phyloP scores from a whole-genome alignment of 1,140 invertebrate genomes.

The Pectinophora gossypiella region DNA sequence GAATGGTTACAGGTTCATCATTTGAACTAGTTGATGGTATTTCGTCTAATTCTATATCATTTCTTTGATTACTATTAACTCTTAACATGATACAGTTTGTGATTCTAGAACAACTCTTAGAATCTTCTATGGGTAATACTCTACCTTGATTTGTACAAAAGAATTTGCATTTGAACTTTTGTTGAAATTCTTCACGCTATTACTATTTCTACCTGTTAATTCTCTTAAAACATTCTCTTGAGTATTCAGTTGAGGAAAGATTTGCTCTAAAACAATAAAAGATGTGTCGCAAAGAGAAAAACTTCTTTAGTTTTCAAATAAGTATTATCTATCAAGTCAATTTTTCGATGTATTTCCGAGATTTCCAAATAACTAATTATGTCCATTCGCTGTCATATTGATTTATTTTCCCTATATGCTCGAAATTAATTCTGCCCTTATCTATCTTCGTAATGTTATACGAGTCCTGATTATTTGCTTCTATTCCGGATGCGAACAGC shows the following conservation, averaged over 20 bases:
- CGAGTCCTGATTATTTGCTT: not conserved
- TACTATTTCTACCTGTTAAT: not conserved
- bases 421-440: conserved; percentile 8
- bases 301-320: conserved; percentile 10
- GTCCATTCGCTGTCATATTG: conserved; percentile 13
- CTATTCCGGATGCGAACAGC: not conserved
- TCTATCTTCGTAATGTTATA: conserved; percentile 12
- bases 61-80: not conserved
- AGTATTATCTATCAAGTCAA: conserved; percentile 10
- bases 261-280: conserved; percentile 14
- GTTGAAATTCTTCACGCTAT: conserved; percentile 13
- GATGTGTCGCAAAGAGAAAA: conserved; percentile 7
- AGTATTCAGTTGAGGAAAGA: conserved; percentile 11
- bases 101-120: conserved; percentile 1
- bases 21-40: not conserved
- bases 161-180: conserved; percentile 14
- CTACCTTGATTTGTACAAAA: conserved; percentile 10
- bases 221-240: conserved; percentile 2
- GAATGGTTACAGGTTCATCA: not conserved
- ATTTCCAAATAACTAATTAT: conserved; percentile 11
- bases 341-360: conserved; percentile 9
- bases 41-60: not conserved
- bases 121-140: conserved; percentile 6
- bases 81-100: conserved; percentile 9
- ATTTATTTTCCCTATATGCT: conserved; percentile 13